Conservation (phyloP, 2,797 vertebrate species). For the Melanogrammus aeglefinus region DNA sequence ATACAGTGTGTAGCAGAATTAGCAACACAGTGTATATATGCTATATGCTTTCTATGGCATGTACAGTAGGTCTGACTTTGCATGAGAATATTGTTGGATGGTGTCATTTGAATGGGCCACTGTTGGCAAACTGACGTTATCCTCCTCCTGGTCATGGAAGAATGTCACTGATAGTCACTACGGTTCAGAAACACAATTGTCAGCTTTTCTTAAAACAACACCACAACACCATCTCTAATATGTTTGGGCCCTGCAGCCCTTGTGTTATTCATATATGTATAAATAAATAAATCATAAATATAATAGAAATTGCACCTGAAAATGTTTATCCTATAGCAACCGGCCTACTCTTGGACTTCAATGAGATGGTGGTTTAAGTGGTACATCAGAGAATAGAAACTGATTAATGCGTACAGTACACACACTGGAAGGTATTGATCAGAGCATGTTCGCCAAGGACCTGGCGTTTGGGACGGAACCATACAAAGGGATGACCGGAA, state of each 20-base stretch:
- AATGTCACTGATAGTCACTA: slow-evolving; percentile 20
- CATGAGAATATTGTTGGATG: slow-evolving; percentile 10
- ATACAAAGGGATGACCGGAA: background rate
- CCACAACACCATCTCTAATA: background rate
- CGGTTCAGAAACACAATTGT: slow-evolving; percentile 37
- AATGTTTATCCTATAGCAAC: background rate
- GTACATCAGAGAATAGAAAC: background rate
- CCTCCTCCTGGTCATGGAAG: slow-evolving; percentile 41
- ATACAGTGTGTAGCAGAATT: background rate
- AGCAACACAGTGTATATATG: background rate
- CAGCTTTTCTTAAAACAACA: background rate
- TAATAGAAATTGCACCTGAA: background rate
- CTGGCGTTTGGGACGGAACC: background rate
- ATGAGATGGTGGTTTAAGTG: background rate
- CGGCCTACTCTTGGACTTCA: background rate
- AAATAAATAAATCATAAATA: background rate
- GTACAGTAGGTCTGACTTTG: slow-evolving; percentile 8
- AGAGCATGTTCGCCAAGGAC: background rate
- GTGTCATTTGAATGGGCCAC: slow-evolving; percentile 43
- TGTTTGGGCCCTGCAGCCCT: background rate
- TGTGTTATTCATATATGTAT: background rate
- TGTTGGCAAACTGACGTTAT: slow-evolving; percentile 38
- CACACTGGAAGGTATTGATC: background rate
- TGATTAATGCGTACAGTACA: background rate
- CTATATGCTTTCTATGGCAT: background rate